Conservation (phyloP, 2,888 invertebrate species). For the Apamea monoglypha region DNA sequence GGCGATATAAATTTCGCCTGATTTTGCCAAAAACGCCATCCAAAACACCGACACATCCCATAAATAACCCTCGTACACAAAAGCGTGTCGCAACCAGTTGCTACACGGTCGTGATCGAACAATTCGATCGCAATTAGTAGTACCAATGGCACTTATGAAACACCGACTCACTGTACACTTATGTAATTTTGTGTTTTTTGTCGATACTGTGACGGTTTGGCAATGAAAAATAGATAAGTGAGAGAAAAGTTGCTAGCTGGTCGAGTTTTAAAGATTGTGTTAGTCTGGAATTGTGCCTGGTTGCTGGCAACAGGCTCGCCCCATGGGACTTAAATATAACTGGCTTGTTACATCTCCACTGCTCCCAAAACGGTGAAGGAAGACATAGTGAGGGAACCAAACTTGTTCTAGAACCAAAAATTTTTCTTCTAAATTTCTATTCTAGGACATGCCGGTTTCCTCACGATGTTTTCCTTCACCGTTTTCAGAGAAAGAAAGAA, state of each 20-base stretch:
- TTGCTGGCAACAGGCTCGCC: too few species aligned
- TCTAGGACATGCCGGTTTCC: too few species aligned
- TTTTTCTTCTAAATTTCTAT: too few species aligned
- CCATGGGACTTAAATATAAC: too few species aligned
- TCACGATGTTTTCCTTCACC: too few species aligned
- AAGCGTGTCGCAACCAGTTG: slow-evolving; percentile 55
- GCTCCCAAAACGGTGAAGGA: too few species aligned
- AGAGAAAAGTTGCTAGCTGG: background rate
- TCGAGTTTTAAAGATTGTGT: background rate
- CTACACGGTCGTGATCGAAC: slow-evolving; percentile 55
- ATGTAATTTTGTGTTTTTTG: slow-evolving; percentile 48
- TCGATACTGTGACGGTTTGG: slow-evolving; percentile 25
- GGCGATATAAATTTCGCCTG: too few species aligned
- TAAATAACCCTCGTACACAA: slow-evolving; percentile 3
- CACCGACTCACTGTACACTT: slow-evolving; percentile 54
- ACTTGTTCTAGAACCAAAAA: too few species aligned
- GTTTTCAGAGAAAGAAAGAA: too few species aligned
- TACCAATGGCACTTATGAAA: slow-evolving; percentile 51
- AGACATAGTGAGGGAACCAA: too few species aligned
- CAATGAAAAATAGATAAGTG: slow-evolving; percentile 37
- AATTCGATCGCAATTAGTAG: slow-evolving; percentile 56
- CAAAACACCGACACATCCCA: background rate
- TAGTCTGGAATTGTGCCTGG: too few species aligned
- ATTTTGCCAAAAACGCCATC: slow-evolving; percentile 8
- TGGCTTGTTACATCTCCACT: too few species aligned